A percentile compares a stretch with the other conserved stretches of the same genome.
Evolutionary conservation across 2,888 invertebrate species (phyloP).

Genomic region (Oeneis ivallda): DNA sequence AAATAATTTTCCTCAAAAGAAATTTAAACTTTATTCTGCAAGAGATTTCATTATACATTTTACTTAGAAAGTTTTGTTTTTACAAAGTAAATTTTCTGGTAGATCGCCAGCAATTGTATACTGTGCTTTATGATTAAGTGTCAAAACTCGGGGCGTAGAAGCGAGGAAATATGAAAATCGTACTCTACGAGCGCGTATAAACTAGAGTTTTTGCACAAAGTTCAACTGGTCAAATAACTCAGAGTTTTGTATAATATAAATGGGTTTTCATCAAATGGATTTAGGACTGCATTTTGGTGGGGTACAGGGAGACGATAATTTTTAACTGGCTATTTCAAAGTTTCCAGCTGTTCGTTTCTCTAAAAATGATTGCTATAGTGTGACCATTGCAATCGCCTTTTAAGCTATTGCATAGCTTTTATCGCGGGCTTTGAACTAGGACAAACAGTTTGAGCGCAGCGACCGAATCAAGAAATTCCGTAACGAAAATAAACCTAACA

Average conservation of each 20-base stretch:
- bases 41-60: constrained; percentile 21
- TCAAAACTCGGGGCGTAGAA: constrained; percentile 22
- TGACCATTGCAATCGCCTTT: too few species aligned
- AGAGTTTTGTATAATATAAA: constrained; percentile 10
- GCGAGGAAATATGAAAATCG: constrained; percentile 26
- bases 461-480: too few species aligned
- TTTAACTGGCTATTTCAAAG: too few species aligned
- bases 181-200: constrained; percentile 24
- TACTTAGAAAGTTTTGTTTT: constrained; percentile 21
- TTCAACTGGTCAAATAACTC: constrained; percentile 19
- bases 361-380: too few species aligned
- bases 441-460: too few species aligned
- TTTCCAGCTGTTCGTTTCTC: too few species aligned
- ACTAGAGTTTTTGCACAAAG: constrained; percentile 24
- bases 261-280: constrained; percentile 10
- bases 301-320: too few species aligned
- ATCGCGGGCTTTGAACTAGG: too few species aligned
- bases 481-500: too few species aligned
- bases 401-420: too few species aligned
- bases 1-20: constrained; percentile 1
- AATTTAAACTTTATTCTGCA: constrained; percentile 10
- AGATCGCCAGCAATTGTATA: constrained; percentile 26
- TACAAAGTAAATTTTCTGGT: constrained; percentile 25
- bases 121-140: constrained; percentile 27
- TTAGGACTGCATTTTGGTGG: neutral